Conservation (phyloP, 1,140 invertebrate genomes). For the Aphelinus atriplicis region DNA sequence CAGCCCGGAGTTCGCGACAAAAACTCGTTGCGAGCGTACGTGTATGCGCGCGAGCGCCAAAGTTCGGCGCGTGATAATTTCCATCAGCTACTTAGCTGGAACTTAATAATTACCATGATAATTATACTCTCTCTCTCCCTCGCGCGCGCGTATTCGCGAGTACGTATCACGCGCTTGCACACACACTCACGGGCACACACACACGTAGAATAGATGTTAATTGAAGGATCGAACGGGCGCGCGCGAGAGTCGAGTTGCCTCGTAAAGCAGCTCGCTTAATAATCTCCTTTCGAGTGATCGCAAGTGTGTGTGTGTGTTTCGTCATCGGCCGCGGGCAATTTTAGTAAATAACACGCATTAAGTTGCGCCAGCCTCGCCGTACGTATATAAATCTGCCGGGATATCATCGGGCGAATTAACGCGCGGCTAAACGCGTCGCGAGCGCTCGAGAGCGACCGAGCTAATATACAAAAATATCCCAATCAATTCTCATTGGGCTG, state of each 20-base stretch:
- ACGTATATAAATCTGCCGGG: conserved; percentile 29
- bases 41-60: conserved; percentile 34
- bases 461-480: conserved; percentile 24
- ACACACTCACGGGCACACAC: background rate
- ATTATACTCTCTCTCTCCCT: conserved; percentile 54
- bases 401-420: conserved; percentile 40
- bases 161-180: conserved; percentile 39
- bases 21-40: conserved; percentile 39
- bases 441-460: conserved; percentile 8
- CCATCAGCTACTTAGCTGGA: conserved; percentile 59
- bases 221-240: conserved; percentile 50
- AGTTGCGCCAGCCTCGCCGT: background rate
- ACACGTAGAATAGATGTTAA: conserved; percentile 56
- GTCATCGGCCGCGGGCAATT: conserved; percentile 23
- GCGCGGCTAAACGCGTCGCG: conserved; percentile 8
- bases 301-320: background rate
- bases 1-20: background rate
- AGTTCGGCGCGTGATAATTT: conserved; percentile 58
- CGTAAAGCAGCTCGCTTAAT: conserved; percentile 33
- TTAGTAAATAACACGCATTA: conserved; percentile 20
- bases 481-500: conserved; percentile 30
- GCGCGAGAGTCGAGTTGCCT: conserved; percentile 1
- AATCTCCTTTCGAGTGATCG: background rate
- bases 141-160: conserved; percentile 44
- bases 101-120: conserved; percentile 64